phyloP scores from a whole-genome alignment of 2,797 vertebrate genomes.

The Pangasius mekongensis region DNA sequence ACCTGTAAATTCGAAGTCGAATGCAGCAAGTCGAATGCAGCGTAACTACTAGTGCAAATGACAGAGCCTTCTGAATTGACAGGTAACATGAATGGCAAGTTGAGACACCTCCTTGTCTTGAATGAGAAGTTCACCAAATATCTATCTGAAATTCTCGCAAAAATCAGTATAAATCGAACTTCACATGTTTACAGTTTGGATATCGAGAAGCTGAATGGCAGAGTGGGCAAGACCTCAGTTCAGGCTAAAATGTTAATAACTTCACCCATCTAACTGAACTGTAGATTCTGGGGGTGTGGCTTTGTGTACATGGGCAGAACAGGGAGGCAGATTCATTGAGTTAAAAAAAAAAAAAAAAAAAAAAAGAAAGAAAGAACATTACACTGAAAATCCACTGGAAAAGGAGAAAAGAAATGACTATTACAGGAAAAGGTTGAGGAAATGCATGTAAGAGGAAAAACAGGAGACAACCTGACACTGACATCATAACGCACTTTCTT shows the following conservation, averaged over 20 bases:
- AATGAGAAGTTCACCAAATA: not conserved
- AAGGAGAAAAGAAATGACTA: not conserved
- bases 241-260: not conserved
- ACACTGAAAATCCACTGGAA: not conserved
- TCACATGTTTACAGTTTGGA: not conserved
- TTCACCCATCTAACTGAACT: not conserved
- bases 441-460: not conserved
- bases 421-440: not conserved
- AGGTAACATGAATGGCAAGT: not conserved
- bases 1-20: not conserved
- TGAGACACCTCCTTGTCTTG: not conserved
- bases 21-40: not conserved
- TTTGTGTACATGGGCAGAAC: not conserved
- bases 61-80: not conserved
- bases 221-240: not conserved
- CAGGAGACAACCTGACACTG: not conserved
- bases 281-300: not conserved
- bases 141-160: not conserved
- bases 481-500: not conserved
- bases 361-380: too few species aligned
- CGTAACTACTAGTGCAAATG: not conserved
- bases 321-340: not conserved
- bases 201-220: not conserved
- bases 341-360: too few species aligned
- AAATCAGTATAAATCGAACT: not conserved